Conservation (phyloP, 2,888 invertebrate species). For the Neoascia interrupta region DNA sequence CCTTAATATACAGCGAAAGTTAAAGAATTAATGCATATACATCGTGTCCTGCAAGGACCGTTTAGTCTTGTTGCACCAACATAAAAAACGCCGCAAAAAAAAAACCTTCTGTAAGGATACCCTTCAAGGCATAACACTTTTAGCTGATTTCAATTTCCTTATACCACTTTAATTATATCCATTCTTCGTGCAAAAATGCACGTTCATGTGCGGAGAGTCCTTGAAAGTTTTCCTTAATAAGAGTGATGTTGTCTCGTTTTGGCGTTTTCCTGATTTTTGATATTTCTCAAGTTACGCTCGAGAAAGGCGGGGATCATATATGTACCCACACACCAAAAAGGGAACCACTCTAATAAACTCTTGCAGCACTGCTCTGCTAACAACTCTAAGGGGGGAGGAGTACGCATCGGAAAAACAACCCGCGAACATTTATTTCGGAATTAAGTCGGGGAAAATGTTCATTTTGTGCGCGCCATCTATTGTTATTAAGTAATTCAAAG, state of each 20-base stretch:
- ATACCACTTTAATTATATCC: constrained; percentile 34
- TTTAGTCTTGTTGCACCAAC: too few species aligned
- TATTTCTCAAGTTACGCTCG: constrained; percentile 38
- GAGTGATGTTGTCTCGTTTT: not conserved
- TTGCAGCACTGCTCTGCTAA: too few species aligned
- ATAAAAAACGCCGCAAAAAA: constrained; percentile 39
- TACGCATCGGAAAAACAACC: not conserved
- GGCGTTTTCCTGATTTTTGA: constrained; percentile 37
- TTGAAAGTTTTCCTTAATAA: constrained; percentile 1
- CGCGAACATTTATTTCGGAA: constrained; percentile 63
- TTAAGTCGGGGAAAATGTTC: constrained; percentile 64
- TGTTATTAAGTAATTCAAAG: constrained; percentile 69
- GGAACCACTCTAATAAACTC: constrained; percentile 21
- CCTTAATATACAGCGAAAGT: constrained; percentile 31
- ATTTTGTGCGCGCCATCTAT: constrained; percentile 67
- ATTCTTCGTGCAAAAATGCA: constrained; percentile 4
- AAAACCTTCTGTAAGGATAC: constrained; percentile 22
- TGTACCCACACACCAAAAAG: not conserved
- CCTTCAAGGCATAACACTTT: constrained; percentile 20
- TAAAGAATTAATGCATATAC: constrained; percentile 44
- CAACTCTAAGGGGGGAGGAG: not conserved
- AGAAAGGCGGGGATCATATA: not conserved
- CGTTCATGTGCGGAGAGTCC: constrained; percentile 17
- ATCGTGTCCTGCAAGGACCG: constrained; percentile 19
- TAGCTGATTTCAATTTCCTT: constrained; percentile 57